Conservation (phyloP, 1,140 invertebrate genomes). For the Reticulitermes speratus region DNA sequence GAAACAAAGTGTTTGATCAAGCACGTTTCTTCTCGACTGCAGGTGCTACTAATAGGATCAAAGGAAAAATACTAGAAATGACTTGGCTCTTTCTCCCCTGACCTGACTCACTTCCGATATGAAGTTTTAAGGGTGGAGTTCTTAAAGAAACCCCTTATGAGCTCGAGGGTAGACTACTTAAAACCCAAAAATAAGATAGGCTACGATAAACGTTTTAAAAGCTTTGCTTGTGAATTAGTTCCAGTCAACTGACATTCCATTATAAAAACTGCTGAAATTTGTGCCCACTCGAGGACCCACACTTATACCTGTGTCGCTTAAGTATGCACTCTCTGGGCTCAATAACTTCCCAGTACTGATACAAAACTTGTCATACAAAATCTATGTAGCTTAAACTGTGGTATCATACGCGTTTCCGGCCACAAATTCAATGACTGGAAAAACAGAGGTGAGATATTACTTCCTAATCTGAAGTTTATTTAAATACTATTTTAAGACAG, state of each 20-base stretch:
- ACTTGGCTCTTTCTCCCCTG: background rate
- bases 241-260: background rate
- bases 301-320: background rate
- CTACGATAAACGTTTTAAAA: background rate
- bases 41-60: background rate
- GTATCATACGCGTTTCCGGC: no score
- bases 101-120: background rate
- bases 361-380: background rate
- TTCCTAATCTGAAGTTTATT: no score
- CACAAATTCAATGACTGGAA: no score
- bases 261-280: background rate
- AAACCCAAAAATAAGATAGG: background rate
- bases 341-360: background rate
- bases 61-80: background rate
- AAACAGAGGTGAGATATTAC: no score
- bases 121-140: background rate
- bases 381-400: no score
- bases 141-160: background rate
- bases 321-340: no score
- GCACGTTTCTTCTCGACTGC: background rate
- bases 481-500: no score
- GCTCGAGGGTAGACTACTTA: background rate
- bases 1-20: background rate
- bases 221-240: background rate
- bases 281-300: no score